These are phyloP conservation scores for Pedicia rivosa DNA, from an alignment of 2,888 invertebrate genomes.

Conservation along the genomic window DNA sequence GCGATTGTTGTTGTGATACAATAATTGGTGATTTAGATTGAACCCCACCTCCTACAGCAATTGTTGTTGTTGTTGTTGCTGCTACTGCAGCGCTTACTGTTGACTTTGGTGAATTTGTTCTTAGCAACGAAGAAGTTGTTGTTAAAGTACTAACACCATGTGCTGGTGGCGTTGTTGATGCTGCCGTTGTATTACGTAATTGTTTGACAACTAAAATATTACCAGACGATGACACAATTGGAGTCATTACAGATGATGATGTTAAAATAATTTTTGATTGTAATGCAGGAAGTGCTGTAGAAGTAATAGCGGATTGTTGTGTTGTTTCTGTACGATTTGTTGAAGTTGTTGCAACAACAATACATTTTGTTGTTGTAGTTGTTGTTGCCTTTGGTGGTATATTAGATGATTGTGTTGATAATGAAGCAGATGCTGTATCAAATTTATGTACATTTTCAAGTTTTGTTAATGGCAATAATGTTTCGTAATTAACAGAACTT, in stretches of 20 bases:
- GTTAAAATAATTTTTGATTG: slow-evolving; percentile 1
- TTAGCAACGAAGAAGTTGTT: background rate
- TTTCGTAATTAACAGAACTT: slow-evolving; percentile 37
- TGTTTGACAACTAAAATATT: slow-evolving; percentile 10
- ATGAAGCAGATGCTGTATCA: background rate
- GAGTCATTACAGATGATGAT: background rate
- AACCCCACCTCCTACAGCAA: too few relatives aligned
- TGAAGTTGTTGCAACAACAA: background rate
- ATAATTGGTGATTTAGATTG: slow-evolving; percentile 4
- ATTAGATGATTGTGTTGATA: background rate
- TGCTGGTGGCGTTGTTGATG: background rate
- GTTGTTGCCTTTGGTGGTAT: background rate
- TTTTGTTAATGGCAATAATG: slow-evolving; percentile 34
- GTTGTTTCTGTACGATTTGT: background rate
- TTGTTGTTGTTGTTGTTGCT: slow-evolving; percentile 2
- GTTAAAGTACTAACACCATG: background rate
- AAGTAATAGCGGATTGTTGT: background rate
- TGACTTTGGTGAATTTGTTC: background rate
- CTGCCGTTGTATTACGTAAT: background rate
- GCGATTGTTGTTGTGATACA: background rate
- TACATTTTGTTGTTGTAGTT: background rate
- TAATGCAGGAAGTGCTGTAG: background rate
- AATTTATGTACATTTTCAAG: slow-evolving; percentile 31
- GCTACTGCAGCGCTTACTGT: background rate
- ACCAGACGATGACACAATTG: background rate